These are phyloP conservation scores for Hemicordylus capensis DNA, from an alignment of 2,113 vertebrate genomes.

Conservation along the genomic window DNA sequence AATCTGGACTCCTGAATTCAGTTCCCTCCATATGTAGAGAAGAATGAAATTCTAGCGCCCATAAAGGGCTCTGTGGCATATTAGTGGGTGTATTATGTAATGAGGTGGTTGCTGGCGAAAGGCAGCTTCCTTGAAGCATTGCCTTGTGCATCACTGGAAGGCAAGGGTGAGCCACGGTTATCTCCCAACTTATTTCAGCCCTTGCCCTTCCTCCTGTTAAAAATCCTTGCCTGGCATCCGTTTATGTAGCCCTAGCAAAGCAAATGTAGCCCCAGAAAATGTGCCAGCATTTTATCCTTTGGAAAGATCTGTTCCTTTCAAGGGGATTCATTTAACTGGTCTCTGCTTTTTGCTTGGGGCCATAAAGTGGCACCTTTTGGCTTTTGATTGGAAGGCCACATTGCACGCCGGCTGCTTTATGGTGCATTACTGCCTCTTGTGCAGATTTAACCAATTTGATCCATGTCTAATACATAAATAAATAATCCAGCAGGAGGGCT, in stretches of 20 bases:
- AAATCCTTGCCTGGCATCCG: background rate
- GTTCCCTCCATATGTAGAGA: background rate
- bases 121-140: accelerated
- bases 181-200: conserved; percentile 39
- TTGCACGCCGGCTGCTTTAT: conserved; percentile 52
- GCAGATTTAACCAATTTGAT: conserved; percentile 68
- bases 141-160: background rate
- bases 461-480: conserved; percentile 73
- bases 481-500: conserved; percentile 69
- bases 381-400: conserved; percentile 59
- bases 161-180: conserved; percentile 53
- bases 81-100: background rate
- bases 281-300: conserved; percentile 44
- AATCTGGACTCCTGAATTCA: background rate
- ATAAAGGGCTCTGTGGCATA: background rate
- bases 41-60: background rate
- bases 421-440: conserved; percentile 63
- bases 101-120: accelerated
- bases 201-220: background rate
- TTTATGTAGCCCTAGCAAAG: conserved; percentile 33
- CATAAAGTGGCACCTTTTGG: conserved; percentile 71
- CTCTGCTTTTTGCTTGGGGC: conserved; percentile 51
- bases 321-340: conserved; percentile 60
- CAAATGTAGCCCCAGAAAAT: conserved; percentile 21
- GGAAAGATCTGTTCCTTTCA: conserved; percentile 58